A percentile compares a stretch with the other conserved stretches of the same genome.
Evolutionary conservation across 2,888 invertebrate genomes (phyloP).

Genomic region (Drosophila anomalata): DNA sequence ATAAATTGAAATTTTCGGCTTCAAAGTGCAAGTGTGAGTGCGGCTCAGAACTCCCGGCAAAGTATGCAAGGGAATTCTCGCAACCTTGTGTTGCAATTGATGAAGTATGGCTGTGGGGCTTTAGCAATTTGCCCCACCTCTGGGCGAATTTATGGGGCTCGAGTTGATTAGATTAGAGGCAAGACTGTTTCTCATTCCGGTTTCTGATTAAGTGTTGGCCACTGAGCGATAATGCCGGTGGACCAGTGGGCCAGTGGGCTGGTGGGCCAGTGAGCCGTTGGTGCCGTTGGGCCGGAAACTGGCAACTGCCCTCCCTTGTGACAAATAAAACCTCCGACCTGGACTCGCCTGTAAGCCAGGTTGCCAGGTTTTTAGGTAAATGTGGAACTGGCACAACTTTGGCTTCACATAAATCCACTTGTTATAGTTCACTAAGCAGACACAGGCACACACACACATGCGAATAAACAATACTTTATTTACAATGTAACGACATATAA

Average conservation of each 20-base stretch:
- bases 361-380: constrained; percentile 71
- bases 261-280: neutral
- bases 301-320: constrained; percentile 24
- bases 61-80: constrained; percentile 7
- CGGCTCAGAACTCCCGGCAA: neutral
- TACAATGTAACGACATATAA: constrained; percentile 77
- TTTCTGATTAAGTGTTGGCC: constrained; percentile 38
- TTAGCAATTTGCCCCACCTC: constrained; percentile 19
- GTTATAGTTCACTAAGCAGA: constrained; percentile 39
- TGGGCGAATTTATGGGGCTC: constrained; percentile 10
- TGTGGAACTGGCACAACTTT: constrained; percentile 61
- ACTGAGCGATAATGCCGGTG: constrained; percentile 42
- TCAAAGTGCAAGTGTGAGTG: neutral
- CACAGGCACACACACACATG: constrained; percentile 5
- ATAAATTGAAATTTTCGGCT: constrained; percentile 58
- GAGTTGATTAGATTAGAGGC: constrained; percentile 37
- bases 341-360: constrained; percentile 3
- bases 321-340: constrained; percentile 58
- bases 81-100: constrained; percentile 22
- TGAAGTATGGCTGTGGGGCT: constrained; percentile 13
- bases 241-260: neutral
- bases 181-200: constrained; percentile 6
- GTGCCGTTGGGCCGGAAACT: neutral
- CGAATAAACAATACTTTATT: constrained; percentile 73
- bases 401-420: constrained; percentile 42